A percentile compares a stretch with the other conserved stretches of the same genome.
phyloP scores from a whole-genome alignment of 2,797 vertebrate species.

The Aplochiton taeniatus region DNA sequence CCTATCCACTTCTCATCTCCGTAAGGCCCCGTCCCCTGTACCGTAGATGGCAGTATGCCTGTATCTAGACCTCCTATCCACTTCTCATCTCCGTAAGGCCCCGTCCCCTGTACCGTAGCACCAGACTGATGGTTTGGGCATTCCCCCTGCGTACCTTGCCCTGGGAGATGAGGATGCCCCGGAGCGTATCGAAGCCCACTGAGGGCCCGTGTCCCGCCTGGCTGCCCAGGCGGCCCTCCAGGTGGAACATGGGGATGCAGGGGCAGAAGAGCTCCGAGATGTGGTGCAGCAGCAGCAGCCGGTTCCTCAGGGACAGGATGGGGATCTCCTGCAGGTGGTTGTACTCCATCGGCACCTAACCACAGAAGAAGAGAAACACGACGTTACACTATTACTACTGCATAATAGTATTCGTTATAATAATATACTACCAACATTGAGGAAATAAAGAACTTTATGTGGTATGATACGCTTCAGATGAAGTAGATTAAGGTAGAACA shows the following conservation, averaged over 20 bases:
- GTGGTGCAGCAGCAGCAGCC: constrained; percentile 92
- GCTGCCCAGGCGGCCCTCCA: constrained; percentile 88
- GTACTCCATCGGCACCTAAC: constrained; percentile 98
- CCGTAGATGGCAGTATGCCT: too few species aligned
- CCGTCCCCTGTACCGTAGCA: too few species aligned
- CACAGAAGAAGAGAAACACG: not conserved
- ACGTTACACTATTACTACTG: not conserved
- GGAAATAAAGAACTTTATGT: too few species aligned
- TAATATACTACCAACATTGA: too few species aligned
- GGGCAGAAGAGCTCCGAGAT: constrained; percentile 98
- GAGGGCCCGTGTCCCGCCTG: constrained; percentile 91
- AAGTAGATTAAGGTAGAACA: too few species aligned
- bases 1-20: too few species aligned
- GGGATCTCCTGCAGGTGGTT: constrained; percentile 96
- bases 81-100: too few species aligned
- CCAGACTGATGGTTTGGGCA: too few species aligned
- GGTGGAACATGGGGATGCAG: constrained; percentile 98
- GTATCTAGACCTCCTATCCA: too few species aligned
- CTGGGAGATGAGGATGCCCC: constrained; percentile 97
- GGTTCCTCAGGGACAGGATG: constrained; percentile 90
- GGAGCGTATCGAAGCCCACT: constrained; percentile 90
- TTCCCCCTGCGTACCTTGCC: constrained; percentile 83
- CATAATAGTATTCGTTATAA: too few species aligned
- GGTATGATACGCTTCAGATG: too few species aligned
- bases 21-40: too few species aligned